phyloP scores from a whole-genome alignment of 1,140 invertebrate species.

The Euura lappo region DNA sequence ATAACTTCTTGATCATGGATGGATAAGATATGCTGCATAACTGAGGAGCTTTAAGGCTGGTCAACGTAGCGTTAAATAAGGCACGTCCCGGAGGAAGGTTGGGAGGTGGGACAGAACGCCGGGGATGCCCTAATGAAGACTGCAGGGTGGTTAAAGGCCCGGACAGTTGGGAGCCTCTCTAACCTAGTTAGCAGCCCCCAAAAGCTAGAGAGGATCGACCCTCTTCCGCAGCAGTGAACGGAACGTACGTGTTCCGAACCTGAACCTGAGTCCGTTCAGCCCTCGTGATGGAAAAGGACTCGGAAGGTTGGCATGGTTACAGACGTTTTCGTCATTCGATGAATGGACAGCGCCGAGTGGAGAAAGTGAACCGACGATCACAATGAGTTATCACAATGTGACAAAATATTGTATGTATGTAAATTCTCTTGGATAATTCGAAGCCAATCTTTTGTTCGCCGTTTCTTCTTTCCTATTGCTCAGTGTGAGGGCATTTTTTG shows the following conservation, averaged over 20 bases:
- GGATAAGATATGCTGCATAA: no score
- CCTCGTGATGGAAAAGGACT: neutral
- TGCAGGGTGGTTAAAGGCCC: neutral
- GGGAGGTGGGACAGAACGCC: neutral
- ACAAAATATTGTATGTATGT: no score
- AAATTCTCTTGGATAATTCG: no score
- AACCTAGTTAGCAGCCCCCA: slow-evolving; percentile 44
- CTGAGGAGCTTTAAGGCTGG: neutral
- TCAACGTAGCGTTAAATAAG: neutral
- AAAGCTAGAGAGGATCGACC: slow-evolving; percentile 33
- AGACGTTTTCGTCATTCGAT: neutral
- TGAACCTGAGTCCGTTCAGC: neutral
- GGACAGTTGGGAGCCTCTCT: slow-evolving; percentile 39
- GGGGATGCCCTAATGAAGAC: neutral
- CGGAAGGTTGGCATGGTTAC: neutral
- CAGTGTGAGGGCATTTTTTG: neutral
- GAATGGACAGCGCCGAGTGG: neutral
- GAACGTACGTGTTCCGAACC: neutral
- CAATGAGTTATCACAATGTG: no score
- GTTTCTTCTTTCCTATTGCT: neutral
- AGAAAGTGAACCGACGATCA: no score
- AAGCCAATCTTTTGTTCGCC: neutral
- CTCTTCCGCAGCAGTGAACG: slow-evolving; percentile 20
- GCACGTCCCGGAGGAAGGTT: neutral
- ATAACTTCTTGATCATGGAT: no score